Percentiles rank a stretch among this genome's conserved stretches.
These are phyloP conservation scores for Drosophila paranaensis DNA, from an alignment of 2,888 invertebrate genomes.

Conservation along the genomic window DNA sequence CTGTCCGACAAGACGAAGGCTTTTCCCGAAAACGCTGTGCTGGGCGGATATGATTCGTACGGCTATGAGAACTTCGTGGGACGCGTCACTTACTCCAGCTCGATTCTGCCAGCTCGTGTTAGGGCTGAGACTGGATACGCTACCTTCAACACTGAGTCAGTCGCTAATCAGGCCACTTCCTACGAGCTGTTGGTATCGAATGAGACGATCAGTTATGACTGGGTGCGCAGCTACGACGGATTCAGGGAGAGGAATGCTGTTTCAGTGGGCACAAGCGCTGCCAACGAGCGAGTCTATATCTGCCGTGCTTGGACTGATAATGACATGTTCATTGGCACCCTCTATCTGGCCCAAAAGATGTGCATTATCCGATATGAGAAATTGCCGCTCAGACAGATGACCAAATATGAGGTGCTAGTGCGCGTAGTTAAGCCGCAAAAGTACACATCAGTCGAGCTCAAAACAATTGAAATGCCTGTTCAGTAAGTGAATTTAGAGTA, in stretches of 20 bases:
- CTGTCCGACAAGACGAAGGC: not conserved
- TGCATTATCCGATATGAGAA: conserved; percentile 44
- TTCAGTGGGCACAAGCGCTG: conserved; percentile 43
- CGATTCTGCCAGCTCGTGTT: conserved; percentile 52
- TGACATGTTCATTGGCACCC: conserved; percentile 41
- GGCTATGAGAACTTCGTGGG: conserved; percentile 63
- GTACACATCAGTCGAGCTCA: not conserved
- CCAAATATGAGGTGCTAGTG: conserved; percentile 53
- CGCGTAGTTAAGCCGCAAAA: not conserved
- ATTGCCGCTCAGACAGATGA: conserved; percentile 34
- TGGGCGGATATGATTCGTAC: conserved; percentile 49
- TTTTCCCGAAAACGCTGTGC: conserved; percentile 44
- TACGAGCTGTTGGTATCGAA: conserved; percentile 45
- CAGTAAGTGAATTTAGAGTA: not conserved
- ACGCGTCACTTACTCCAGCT: conserved; percentile 17
- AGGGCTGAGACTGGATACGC: conserved; percentile 43
- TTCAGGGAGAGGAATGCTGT: conserved; percentile 44
- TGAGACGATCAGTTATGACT: conserved; percentile 34
- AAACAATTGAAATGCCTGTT: too few relatives aligned
- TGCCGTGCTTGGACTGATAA: conserved; percentile 47
- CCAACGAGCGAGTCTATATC: conserved; percentile 46
- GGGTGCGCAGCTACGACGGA: conserved; percentile 58
- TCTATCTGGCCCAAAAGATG: conserved; percentile 22
- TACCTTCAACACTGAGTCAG: conserved; percentile 29
- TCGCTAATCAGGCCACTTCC: not conserved